Conservation (phyloP, 2,113 vertebrate genomes). For the Struthidea cinerea region DNA sequence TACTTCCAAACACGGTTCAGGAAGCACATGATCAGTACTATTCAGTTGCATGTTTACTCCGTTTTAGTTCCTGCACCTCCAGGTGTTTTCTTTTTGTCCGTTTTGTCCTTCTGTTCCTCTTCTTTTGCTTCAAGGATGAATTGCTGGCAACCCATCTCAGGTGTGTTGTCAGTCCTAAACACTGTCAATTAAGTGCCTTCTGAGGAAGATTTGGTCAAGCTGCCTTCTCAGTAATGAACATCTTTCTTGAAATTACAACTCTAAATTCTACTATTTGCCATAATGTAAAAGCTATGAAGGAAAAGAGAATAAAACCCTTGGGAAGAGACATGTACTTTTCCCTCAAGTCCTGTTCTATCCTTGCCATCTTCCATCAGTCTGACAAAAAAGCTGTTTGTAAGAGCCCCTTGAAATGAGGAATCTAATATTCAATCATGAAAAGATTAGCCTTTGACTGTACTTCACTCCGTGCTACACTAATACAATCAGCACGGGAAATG, state of each 20-base stretch:
- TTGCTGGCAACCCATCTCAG: background rate
- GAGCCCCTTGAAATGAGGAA: slow-evolving; percentile 34
- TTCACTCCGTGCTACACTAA: background rate
- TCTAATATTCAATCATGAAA: slow-evolving; percentile 41
- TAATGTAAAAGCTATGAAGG: background rate
- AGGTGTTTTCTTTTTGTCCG: background rate
- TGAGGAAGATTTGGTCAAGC: background rate
- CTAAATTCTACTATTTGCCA: background rate
- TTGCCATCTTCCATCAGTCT: background rate
- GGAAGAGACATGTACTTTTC: background rate
- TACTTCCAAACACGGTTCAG: background rate
- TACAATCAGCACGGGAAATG: slow-evolving; percentile 14
- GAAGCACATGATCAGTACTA: background rate
- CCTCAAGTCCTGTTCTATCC: background rate
- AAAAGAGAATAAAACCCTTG: background rate
- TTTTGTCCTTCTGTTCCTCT: background rate
- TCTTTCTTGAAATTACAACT: background rate
- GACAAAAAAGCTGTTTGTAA: slow-evolving; percentile 20
- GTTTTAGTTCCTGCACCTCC: background rate
- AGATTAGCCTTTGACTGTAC: slow-evolving; percentile 49
- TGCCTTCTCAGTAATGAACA: background rate
- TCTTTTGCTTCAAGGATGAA: background rate
- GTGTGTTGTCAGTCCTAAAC: background rate
- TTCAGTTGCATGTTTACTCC: background rate
- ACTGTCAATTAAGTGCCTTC: background rate